Base-by-base conservation (phyloP, 2,113 vertebrate species). In the Drymodes brunneopygia region DNA sequence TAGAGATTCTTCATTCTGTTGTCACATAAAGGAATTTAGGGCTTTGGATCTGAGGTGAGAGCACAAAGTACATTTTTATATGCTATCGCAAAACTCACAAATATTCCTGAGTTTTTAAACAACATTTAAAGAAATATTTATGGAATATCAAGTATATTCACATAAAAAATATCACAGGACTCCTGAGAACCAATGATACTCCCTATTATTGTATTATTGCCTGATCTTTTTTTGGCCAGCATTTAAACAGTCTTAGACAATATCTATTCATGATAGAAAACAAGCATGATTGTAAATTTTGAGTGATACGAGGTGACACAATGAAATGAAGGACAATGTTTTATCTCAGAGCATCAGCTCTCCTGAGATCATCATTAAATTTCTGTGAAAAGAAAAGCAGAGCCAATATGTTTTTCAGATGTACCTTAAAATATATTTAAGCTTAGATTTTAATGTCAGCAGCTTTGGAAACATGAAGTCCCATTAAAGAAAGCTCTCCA, bases 161-260 rank as follows among this genome's bases (percentile, higher is more conserved):
- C 29, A 50, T 5, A 40, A 6, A 40, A 65, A 86, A 57, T 53
- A 3, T 29, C 20, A 58, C 10, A 48, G n/a, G 8, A 31, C 10
- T 42, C 90, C 53, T 51, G 40, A 64, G 75, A 83, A 66, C 1
- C 0, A 4, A 10, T 45, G 12, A 44, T 19, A 35, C 11, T 56
- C 42, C 0, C 0, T 22, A 45, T 17, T 47, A 21, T 17, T 35
- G 3, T 35, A 51, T n/a, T 27, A 35, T 23, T 36, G 38, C 5
- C 33, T 53, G 16, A 18, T n/a, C 38, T 36, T 22, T 40, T 81
- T 86, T 72, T 31, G 33, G 4, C 12, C 19, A 64, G 6, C 19
- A 35, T 21, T 74, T 88, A 56, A 50, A 47, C 3, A 21, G 74
- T 70, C 20, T 16, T 70, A 73, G 7, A 44, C 7, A 11, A 25